Evolutionary conservation across 2,888 invertebrate genomes (phyloP).

Genomic region (Rhopalosiphum nymphaeae): DNA sequence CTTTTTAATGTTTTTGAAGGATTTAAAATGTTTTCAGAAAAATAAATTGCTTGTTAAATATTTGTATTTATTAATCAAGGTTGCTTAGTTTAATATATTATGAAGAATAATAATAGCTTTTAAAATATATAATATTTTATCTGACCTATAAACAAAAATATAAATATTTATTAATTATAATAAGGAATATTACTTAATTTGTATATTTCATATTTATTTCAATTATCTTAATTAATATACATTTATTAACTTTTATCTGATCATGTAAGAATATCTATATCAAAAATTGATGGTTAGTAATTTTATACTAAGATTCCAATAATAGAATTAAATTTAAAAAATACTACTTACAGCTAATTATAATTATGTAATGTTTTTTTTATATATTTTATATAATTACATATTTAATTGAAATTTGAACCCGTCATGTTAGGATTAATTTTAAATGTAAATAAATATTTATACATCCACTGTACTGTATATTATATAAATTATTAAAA

Average conservation of each 20-base stretch:
- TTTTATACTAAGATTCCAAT: neutral
- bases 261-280: neutral
- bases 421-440: neutral
- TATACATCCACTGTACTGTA: neutral
- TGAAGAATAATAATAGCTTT: neutral
- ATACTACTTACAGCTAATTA: neutral
- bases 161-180: neutral
- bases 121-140: neutral
- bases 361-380: neutral
- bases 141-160: neutral
- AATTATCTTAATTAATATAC: neutral
- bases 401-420: neutral
- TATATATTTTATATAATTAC: neutral
- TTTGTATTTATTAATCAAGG: neutral
- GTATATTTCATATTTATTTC: neutral
- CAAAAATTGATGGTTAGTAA: neutral
- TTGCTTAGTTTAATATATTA: neutral
- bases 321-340: neutral
- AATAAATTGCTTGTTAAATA: neutral
- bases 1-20: neutral
- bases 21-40: neutral
- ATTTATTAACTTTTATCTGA: neutral
- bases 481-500: neutral
- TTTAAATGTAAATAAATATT: neutral
- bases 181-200: neutral